phyloP scores from a whole-genome alignment of 2,797 vertebrate species.

The Pteropus rufus region DNA sequence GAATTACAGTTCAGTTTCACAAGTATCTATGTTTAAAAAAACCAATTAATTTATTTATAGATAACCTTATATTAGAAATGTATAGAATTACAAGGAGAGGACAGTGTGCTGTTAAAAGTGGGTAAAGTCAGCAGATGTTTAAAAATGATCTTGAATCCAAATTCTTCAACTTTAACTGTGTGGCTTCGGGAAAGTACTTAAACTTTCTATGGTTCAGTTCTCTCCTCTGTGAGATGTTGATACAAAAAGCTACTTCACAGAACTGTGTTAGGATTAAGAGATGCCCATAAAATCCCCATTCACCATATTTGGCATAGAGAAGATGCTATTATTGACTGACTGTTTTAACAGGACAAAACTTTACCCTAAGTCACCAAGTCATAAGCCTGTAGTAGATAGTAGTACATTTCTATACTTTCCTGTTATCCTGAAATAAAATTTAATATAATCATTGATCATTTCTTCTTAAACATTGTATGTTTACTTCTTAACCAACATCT shows the following conservation, averaged over 20 bases:
- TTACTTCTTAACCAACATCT: background rate
- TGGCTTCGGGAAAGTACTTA: background rate
- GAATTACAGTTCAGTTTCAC: background rate
- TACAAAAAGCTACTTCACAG: background rate
- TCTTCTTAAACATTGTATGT: background rate
- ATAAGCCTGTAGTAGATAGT: background rate
- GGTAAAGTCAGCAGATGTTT: background rate
- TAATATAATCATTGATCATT: background rate
- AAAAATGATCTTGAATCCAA: background rate
- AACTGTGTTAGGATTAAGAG: background rate
- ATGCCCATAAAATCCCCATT: background rate
- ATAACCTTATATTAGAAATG: background rate
- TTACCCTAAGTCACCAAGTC: background rate
- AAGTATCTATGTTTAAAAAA: constrained; percentile 9
- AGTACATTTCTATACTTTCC: background rate
- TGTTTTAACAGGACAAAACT: background rate
- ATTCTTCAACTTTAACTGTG: background rate
- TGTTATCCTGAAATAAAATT: background rate
- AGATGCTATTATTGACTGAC: background rate
- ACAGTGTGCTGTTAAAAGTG: background rate
- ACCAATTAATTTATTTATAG: background rate
- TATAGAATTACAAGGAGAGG: background rate
- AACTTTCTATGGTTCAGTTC: background rate
- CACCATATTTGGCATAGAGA: background rate
- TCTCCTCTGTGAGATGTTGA: background rate